phyloP scores from a whole-genome alignment of 2,113 vertebrate genomes.

The Machaerirhynchus nigripectus region DNA sequence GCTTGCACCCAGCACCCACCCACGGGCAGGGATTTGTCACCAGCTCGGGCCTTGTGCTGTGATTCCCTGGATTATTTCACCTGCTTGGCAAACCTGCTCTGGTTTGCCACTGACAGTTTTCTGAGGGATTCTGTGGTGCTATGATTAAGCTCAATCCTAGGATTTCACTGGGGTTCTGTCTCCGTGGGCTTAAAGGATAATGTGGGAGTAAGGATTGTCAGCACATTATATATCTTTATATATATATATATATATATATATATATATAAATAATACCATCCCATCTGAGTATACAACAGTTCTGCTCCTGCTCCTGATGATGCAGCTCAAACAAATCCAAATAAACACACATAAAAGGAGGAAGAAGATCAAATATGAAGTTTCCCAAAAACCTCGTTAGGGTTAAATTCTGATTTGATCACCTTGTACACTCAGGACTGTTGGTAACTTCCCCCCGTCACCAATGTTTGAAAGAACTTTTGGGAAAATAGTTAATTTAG shows the following conservation, averaged over 20 bases:
- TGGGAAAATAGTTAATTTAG: not conserved
- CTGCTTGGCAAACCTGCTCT: not conserved
- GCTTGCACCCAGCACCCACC: not conserved
- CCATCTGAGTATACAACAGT: not conserved
- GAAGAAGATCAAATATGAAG: not conserved
- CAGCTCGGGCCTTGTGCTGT: not conserved
- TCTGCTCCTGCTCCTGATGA: not conserved
- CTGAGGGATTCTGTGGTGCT: not conserved
- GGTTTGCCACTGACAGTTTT: not conserved
- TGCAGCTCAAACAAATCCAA: not conserved
- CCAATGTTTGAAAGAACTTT: not conserved
- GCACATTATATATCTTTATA: no score
- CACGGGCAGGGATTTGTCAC: not conserved
- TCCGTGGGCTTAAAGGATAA: rapidly evolving
- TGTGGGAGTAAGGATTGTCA: not conserved
- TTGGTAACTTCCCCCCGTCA: not conserved
- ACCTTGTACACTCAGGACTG: not conserved
- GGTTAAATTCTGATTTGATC: not conserved
- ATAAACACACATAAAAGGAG: not conserved
- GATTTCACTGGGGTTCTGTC: not conserved
- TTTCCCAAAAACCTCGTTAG: not conserved
- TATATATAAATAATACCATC: not conserved
- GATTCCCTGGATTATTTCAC: not conserved
- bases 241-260: not conserved
- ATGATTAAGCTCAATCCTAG: not conserved